Base-by-base conservation (phyloP, 2,797 vertebrate species). In the Acipenser transmontanus region DNA sequence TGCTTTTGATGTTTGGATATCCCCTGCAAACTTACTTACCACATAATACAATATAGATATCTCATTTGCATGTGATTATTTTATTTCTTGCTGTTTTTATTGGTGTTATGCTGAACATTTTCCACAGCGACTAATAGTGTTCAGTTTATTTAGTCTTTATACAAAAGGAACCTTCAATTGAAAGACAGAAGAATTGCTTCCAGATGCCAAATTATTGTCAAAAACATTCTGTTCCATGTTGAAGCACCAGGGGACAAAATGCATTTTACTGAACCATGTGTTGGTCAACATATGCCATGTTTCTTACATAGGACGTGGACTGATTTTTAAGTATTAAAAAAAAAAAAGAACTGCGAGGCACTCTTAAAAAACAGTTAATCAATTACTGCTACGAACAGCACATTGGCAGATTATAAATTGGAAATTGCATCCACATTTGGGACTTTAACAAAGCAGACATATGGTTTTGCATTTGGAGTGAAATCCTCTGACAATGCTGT, bases 111-210 rank as follows among this genome's bases (percentile, higher is more conserved):
- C 14, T 49, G 47, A 10, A 47, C 10, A 13, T 63, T 48, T 67
- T 11, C 52, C 48, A 14, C 49, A 8, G 66, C 66, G 67, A 17
- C 67, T 66, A 75, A 71, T 67, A 66, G 48, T 69, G 34, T 59
- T 52, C 47, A 50, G 34, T 34, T 34, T 34, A 34, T 4, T 34
- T 34, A 34, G 34, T 34, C 66, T 73, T 63, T 20, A 57, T 61
- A 1, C 61, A 64, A 54, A 13, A 60, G 9, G 10, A 70, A 50
- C 72, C 67, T 70, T 59, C 65, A 67, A 63, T 60, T 68, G 71
- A 68, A 74, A 66, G 57, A 50, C 8, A 8, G 48, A 9, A n/a
- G 63, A 71, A 77, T 81, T 68, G 66, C 68, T 80, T 76, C 73
- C 72, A 78, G 73, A 80, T 78, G 76, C 67, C 47, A 60, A 49